phyloP scores from a whole-genome alignment of 2,888 invertebrate species.

The Lomographa bimaculata region DNA sequence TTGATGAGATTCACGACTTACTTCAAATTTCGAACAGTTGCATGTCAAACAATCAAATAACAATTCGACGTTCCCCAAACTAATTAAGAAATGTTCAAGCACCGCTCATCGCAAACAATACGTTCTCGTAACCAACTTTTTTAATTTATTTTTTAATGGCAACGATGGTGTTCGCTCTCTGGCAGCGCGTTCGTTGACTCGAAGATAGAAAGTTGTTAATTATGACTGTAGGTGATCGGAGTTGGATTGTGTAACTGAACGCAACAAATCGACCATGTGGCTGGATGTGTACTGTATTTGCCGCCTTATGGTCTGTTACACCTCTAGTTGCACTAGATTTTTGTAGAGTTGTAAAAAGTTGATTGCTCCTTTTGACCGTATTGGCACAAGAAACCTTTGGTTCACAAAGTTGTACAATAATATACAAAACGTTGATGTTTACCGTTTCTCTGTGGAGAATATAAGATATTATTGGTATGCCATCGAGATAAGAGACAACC shows the following conservation, averaged over 20 bases:
- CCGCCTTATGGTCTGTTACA: conserved; percentile 7
- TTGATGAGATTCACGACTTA: too few species aligned
- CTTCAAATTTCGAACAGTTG: too few species aligned
- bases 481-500: too few species aligned
- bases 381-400: too few species aligned
- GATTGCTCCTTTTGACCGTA: too few species aligned
- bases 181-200: conserved; percentile 67
- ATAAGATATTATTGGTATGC: too few species aligned
- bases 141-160: conserved; percentile 24
- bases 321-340: too few species aligned
- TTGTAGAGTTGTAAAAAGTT: too few species aligned
- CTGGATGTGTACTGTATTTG: conserved; percentile 54
- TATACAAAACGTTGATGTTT: too few species aligned
- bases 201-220: conserved; percentile 75
- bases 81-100: conserved; percentile 16
- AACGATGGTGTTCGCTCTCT: conserved; percentile 31
- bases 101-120: conserved; percentile 29
- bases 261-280: conserved; percentile 59
- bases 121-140: conserved; percentile 28
- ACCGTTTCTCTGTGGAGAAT: too few species aligned
- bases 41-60: too few species aligned
- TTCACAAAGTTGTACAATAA: too few species aligned
- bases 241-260: conserved; percentile 66
- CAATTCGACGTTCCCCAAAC: conserved; percentile 15
- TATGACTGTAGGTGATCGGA: conserved; percentile 63